These are phyloP conservation scores for Leptinotarsa juncta DNA, from an alignment of 2,888 invertebrate genomes.

Conservation along the genomic window DNA sequence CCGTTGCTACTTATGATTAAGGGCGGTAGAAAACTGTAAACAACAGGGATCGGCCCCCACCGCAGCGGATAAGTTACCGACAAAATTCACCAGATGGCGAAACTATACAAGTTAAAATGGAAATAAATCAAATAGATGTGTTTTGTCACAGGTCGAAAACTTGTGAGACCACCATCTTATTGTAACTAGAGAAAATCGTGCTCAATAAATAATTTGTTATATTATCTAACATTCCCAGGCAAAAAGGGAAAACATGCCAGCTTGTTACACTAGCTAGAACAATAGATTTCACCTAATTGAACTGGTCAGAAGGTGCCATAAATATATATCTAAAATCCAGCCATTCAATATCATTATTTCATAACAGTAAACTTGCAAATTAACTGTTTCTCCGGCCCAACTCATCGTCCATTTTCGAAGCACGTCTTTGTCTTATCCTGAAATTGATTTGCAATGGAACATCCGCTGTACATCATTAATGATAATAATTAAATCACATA, in stretches of 20 bases:
- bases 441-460: constrained; percentile 24
- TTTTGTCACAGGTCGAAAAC: no score
- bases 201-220: neutral
- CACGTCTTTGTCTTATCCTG: constrained; percentile 18
- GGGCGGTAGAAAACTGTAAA: no score
- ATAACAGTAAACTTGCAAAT: constrained; percentile 24
- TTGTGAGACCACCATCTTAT: no score
- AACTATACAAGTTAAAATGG: no score
- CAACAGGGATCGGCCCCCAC: no score
- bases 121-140: no score
- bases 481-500: constrained; percentile 27
- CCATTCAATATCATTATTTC: constrained; percentile 26
- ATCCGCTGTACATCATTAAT: constrained; percentile 23
- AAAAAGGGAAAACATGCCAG: neutral
- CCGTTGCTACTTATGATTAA: no score
- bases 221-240: neutral
- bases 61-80: no score
- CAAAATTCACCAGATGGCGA: no score
- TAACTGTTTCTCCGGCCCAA: constrained; percentile 18
- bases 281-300: neutral
- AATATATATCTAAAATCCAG: constrained; percentile 24
- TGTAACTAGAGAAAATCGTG: neutral
- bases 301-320: constrained; percentile 16
- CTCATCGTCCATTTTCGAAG: constrained; percentile 8
- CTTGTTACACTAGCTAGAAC: constrained; percentile 4